Evolutionary conservation across 2,888 invertebrate genomes (phyloP), one percentile per base, ranked within the genome.

Genomic region (Plutella xylostella): DNA sequence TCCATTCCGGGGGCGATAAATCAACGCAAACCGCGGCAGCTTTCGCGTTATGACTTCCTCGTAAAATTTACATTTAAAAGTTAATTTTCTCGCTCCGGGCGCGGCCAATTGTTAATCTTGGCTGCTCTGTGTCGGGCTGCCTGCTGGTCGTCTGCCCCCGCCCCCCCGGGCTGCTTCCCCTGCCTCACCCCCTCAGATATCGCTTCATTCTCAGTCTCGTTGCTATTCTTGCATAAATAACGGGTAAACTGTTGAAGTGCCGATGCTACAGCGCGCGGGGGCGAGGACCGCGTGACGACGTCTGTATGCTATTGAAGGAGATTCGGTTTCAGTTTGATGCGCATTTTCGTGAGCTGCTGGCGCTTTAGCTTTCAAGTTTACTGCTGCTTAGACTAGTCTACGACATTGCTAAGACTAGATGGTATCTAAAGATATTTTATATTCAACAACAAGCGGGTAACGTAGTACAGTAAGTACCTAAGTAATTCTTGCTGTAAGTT

Each of bases 41-140:
- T 77, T 78, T 74, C 71, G 72, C 76, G 74, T 82, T 82, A 82
- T 79, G 79, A 80, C 72, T 82, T 75, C 75, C 76, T 76, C 78
- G 77, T 79, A 79, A 82, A 80, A 80, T 82, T 79, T 80, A 80
- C 79, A 79, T 80, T 79, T 78, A 76, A 82, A 80, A 79, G 76
- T 80, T 75, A 80, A 82, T 82, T 78, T 79, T 77, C 79, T 71
- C 73, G 64, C 60, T 65, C 63, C 65, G 63, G 68, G 70, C 72
- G 63, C 71, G 66, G 68, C 72, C 76, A 72, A 75, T 77, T 78
- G 76, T 78, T 79, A 78, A 79, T 80, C 76, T 74, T 69, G 74
- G 65, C 71, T 72, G 68, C 68, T 57, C 62, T 63, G 61, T 62
- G 67, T 63, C 50, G 58, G 44, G 45, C 51, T 33, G 46, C 47